Conservation (phyloP, 1,140 invertebrate species). For the Ericerus pela region DNA sequence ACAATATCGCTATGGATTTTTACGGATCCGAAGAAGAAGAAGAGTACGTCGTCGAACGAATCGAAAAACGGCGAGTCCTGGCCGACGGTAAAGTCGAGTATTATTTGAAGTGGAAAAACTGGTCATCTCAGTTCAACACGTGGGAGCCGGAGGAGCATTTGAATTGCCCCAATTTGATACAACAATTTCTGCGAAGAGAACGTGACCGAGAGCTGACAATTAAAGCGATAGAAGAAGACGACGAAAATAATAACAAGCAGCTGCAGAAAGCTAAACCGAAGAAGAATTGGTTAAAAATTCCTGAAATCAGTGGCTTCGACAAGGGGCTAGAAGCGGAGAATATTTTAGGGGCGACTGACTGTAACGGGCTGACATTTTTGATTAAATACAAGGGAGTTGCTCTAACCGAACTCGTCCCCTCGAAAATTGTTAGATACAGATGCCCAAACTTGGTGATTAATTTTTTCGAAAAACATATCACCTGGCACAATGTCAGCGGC, state of each 20-base stretch:
- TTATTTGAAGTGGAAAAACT: conserved; percentile 45
- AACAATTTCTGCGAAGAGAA: conserved; percentile 52
- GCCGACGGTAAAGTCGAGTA: conserved; percentile 56
- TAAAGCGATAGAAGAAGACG: background rate
- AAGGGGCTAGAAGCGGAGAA: conserved; percentile 78
- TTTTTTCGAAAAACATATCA: conserved; percentile 89
- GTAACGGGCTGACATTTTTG: conserved; percentile 86
- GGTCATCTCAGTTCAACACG: conserved; percentile 43
- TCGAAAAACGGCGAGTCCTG: conserved; percentile 59
- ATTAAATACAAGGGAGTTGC: conserved; percentile 77
- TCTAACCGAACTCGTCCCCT: conserved; percentile 85
- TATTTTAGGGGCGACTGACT: conserved; percentile 90
- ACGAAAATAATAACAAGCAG: too few species aligned
- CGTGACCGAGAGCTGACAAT: background rate
- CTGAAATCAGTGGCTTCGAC: conserved; percentile 62
- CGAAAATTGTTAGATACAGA: conserved; percentile 74
- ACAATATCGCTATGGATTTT: too few species aligned
- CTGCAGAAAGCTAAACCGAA: too few species aligned
- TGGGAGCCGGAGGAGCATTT: conserved; percentile 58
- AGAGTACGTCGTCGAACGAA: conserved; percentile 82
- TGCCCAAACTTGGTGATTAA: conserved; percentile 92
- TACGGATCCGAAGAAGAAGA: too few species aligned
- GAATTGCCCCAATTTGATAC: conserved; percentile 64
- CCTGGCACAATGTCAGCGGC: conserved; percentile 64
- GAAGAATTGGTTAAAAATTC: too few species aligned